These are phyloP conservation scores for Gracilinanus agilis DNA, from an alignment of 2,113 vertebrate genomes.

Conservation along the genomic window DNA sequence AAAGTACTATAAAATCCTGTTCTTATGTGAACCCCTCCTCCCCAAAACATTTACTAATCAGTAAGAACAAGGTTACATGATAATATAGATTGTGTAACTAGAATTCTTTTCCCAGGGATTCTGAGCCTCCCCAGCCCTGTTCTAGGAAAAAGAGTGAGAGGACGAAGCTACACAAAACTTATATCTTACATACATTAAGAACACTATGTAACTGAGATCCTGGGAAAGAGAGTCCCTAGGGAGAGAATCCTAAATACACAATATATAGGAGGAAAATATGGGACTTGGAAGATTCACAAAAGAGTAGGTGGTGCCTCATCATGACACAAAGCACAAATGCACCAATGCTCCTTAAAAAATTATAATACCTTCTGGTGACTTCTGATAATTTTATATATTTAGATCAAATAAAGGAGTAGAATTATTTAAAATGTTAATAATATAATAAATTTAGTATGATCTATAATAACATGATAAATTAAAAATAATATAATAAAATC, in stretches of 20 bases:
- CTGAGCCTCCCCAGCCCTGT: too few species aligned
- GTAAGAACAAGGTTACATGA: neutral
- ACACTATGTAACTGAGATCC: too few species aligned
- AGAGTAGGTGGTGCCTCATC: neutral
- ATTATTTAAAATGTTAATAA: neutral
- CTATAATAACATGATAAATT: too few species aligned
- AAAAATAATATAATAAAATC: neutral
- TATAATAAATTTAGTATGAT: neutral
- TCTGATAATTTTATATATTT: neutral
- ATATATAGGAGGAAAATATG: neutral
- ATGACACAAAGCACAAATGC: neutral
- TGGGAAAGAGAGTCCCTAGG: too few species aligned
- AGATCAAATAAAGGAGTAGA: neutral
- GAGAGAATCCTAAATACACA: too few species aligned
- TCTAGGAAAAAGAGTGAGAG: too few species aligned
- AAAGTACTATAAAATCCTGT: neutral
- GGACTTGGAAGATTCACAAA: neutral
- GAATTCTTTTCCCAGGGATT: too few species aligned
- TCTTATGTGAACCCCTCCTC: neutral
- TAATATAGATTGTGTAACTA: neutral
- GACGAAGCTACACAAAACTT: too few species aligned
- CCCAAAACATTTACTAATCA: neutral
- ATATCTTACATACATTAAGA: too few species aligned
- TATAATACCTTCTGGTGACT: neutral
- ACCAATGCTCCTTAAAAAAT: neutral